A percentile compares a stretch with the other conserved stretches of the same genome.
Conservation (phyloP, 2,113 vertebrate species). For the Paradoxurus hermaphroditus region DNA sequence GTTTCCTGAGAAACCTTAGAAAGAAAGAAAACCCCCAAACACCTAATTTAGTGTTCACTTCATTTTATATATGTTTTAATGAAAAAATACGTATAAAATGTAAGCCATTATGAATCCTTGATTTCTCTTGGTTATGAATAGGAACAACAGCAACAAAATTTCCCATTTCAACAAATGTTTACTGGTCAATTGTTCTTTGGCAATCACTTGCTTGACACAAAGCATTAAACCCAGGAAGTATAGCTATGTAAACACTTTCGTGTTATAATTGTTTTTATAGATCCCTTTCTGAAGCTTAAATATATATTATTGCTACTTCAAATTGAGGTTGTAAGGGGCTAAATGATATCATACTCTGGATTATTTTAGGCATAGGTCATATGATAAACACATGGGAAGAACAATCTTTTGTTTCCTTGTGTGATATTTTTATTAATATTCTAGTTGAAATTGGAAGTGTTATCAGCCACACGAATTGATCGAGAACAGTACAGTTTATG, state of each 20-base stretch:
- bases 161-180: background rate
- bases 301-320: background rate
- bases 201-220: slow-evolving; percentile 4
- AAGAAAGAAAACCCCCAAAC: slow-evolving; percentile 50
- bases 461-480: background rate
- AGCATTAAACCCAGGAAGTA: background rate
- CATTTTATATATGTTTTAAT: background rate
- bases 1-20: slow-evolving; percentile 66
- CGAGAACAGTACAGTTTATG: background rate
- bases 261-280: background rate
- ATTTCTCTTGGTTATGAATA: background rate
- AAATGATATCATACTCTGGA: background rate
- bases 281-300: background rate
- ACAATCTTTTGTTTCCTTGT: background rate
- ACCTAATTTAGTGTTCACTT: slow-evolving; percentile 21
- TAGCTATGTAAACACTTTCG: background rate
- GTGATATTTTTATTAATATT: background rate
- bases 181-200: background rate
- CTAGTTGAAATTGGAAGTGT: background rate
- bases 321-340: background rate
- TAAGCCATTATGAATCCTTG: background rate
- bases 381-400: background rate
- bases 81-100: background rate
- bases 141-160: background rate
- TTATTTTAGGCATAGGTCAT: background rate